A percentile compares a stretch with the other conserved stretches of the same genome.
These are phyloP conservation scores for Molothrus ater DNA, from an alignment of 2,797 vertebrate genomes.

Conservation along the genomic window DNA sequence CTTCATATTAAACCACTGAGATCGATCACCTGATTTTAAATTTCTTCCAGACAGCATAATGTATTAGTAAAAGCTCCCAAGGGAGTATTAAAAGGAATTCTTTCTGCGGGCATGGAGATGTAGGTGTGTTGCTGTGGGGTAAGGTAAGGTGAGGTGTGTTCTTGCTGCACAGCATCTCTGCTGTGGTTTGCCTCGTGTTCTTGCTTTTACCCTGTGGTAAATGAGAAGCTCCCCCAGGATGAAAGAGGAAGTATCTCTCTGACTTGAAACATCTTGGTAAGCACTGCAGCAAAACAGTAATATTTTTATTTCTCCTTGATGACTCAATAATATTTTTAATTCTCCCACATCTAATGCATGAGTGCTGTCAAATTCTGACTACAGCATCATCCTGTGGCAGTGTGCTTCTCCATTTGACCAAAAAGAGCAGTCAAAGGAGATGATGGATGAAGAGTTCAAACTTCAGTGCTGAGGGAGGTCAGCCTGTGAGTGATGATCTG, in stretches of 20 bases:
- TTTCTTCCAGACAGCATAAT: background rate
- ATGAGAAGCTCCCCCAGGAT: background rate
- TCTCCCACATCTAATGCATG: background rate
- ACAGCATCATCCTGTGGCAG: background rate
- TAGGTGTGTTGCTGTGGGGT: background rate
- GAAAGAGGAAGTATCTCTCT: background rate
- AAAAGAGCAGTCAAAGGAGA: background rate
- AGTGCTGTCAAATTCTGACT: background rate
- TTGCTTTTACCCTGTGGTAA: background rate
- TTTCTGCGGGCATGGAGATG: background rate
- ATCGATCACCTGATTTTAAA: background rate
- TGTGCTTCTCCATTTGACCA: background rate
- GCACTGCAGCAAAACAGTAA: background rate
- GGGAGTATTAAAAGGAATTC: background rate
- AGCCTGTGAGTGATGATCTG: conserved; percentile 39
- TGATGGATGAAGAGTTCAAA: background rate
- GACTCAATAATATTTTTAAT: background rate
- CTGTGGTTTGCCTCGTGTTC: conserved; percentile 10
- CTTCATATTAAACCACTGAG: background rate
- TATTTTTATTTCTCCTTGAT: background rate
- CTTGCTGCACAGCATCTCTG: background rate
- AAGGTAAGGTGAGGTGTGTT: background rate
- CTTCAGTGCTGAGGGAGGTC: background rate
- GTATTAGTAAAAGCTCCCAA: background rate
- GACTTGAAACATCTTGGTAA: background rate